Evolutionary conservation across 1,140 invertebrate species (phyloP).

Genomic region (Macrotrachela quadricornifera): DNA sequence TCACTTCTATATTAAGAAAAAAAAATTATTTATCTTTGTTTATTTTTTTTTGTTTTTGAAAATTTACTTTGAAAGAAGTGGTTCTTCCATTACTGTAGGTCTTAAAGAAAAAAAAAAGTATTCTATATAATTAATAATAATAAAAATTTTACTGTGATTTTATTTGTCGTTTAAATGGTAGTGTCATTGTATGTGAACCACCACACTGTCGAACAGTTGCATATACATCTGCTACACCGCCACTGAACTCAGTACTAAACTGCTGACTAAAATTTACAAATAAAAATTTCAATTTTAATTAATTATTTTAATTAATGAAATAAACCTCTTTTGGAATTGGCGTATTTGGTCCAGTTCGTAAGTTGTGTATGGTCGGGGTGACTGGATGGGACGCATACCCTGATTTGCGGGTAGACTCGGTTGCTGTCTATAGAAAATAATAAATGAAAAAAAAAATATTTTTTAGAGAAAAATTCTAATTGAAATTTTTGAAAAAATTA

Average conservation of each 20-base stretch:
- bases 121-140: neutral
- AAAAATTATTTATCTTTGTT: neutral
- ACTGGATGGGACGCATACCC: conserved; percentile 18
- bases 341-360: conserved; percentile 28
- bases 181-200: conserved; percentile 21
- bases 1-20: conserved; percentile 11
- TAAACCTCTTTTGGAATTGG: conserved; percentile 23
- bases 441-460: neutral
- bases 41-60: neutral
- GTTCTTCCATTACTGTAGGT: conserved; percentile 8
- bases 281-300: neutral
- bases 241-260: neutral
- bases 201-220: conserved; percentile 18
- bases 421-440: conserved; percentile 13
- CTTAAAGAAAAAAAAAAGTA: neutral
- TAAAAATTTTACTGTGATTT: neutral
- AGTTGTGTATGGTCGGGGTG: conserved; percentile 25
- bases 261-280: neutral
- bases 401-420: conserved; percentile 17
- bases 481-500: neutral
- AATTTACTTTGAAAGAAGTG: neutral
- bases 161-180: conserved; percentile 14
- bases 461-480: neutral
- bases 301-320: neutral
- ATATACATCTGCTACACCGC: conserved; percentile 16